Base-by-base conservation (phyloP, 2,113 vertebrate species). In the Hiodon tergisus region DNA sequence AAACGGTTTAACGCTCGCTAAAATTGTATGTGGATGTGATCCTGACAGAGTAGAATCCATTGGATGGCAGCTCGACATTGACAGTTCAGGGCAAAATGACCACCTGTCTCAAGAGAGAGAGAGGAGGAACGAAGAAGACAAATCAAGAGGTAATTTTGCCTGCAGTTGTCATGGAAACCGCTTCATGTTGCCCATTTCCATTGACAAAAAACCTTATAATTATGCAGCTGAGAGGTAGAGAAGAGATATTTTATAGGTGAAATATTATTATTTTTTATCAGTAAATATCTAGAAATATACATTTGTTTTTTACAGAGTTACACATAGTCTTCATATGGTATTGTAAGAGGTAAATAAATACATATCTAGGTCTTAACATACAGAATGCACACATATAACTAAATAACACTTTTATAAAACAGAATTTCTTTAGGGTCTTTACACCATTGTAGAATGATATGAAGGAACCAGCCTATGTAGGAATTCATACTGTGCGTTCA, bases 141-240 rank as follows among this genome's bases (percentile, higher is more conserved):
- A 71, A 70, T 71, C 75, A 50, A 59, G 46, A 66, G 73, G 73
- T 75, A 16, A 59, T 71, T 76, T 70, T 76, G 75, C 58, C 59
- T 63, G 75, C 67, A 63, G 75, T 76, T 76, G 68, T 61, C 75
- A 76, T 71, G 68, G 75, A 70, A 76, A 76, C 75, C 63, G 68
- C 75, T 71, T 70, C 68, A 65, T 63, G 75, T 76, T 71, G 68
- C 68, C 65, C 50, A 60, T 50, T 46, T 71, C 75, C 75, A 76
- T 76, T 76, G 75, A 71, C 59, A 76, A 76, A 76, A 61, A 72
- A 69, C 47, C 17, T 53, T 58, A 75, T 68, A 75, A 67, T 65
- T 75, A 67, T 47, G 63, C 51, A 67, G 73, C 73, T 54, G 68
- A 46, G 73, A 11, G 11, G 65, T 51, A 54, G 73, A 75, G 60